A percentile compares a stretch with the other conserved stretches of the same genome.
These are phyloP conservation scores for Cichladusa arquata DNA, from an alignment of 2,113 vertebrate genomes.

Conservation along the genomic window DNA sequence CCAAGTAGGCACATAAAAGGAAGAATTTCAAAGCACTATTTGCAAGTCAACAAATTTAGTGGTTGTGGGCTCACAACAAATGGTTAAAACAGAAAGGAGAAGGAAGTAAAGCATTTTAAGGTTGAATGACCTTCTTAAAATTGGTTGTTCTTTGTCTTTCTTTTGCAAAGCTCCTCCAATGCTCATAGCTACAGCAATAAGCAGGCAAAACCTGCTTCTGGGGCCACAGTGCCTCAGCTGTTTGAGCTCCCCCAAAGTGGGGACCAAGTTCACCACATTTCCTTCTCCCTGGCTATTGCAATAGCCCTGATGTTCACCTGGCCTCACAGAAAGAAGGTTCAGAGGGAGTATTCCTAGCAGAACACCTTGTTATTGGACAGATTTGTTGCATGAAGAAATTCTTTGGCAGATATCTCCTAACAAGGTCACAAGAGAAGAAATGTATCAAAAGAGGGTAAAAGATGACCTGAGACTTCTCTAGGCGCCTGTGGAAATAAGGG, in stretches of 20 bases:
- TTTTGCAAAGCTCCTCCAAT: background rate
- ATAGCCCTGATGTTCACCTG: background rate
- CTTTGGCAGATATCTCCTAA: background rate
- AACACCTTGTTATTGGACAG: rapidly evolving
- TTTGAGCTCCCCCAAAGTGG: background rate
- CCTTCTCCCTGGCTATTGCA: background rate
- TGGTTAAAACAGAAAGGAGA: background rate
- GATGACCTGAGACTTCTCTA: background rate
- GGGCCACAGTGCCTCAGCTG: background rate
- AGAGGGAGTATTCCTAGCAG: background rate
- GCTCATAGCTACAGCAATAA: background rate
- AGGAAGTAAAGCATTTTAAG: background rate
- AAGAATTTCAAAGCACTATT: background rate
- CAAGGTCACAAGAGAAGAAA: background rate
- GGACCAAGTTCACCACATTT: background rate
- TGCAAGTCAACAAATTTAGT: background rate
- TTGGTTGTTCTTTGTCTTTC: background rate
- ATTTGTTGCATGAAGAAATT: background rate
- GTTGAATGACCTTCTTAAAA: background rate
- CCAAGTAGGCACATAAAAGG: background rate
- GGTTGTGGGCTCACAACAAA: background rate
- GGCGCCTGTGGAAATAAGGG: background rate
- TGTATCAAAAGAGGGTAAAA: background rate
- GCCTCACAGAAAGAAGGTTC: background rate
- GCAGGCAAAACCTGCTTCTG: background rate